A percentile compares a stretch with the other conserved stretches of the same genome.
Conservation (phyloP, 2,888 invertebrate genomes). For the Noctua fimbriata region DNA sequence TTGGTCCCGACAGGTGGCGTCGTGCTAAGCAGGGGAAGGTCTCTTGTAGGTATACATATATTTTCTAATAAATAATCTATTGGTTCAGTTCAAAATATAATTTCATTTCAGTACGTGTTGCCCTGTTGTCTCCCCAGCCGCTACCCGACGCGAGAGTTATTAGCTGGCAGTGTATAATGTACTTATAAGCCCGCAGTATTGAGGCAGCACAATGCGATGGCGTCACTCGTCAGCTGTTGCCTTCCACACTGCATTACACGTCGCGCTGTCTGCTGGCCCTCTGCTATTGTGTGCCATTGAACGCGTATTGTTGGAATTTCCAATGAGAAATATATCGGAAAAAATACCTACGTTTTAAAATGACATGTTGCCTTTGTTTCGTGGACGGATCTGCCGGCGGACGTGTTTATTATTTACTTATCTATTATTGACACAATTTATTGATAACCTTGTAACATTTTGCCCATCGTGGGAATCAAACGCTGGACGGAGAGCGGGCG, state of each 20-base stretch:
- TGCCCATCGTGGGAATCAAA: neutral
- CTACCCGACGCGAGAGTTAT: slow-evolving; percentile 5
- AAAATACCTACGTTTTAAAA: neutral
- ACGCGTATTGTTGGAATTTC: slow-evolving; percentile 8
- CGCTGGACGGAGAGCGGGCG: neutral
- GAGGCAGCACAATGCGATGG: slow-evolving; percentile 30
- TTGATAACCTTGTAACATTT: neutral
- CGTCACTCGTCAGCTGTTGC: slow-evolving; percentile 41
- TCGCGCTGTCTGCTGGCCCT: neutral
- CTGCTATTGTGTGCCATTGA: slow-evolving; percentile 18
- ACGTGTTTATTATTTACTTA: neutral
- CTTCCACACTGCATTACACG: slow-evolving; percentile 8
- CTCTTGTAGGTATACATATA: neutral
- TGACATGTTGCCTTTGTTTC: neutral
- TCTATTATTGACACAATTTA: neutral
- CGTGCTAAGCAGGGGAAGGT: neutral
- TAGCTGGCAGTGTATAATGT: slow-evolving; percentile 9
- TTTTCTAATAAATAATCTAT: neutral
- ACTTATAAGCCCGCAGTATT: neutral
- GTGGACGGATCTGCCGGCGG: neutral
- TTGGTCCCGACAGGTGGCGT: neutral
- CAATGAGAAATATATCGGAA: neutral
- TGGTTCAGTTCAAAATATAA: neutral
- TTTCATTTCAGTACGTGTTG: neutral
- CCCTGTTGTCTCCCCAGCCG: neutral